These are phyloP conservation scores for Ptilodon capucinus DNA, from an alignment of 2,888 invertebrate species.

Conservation along the genomic window DNA sequence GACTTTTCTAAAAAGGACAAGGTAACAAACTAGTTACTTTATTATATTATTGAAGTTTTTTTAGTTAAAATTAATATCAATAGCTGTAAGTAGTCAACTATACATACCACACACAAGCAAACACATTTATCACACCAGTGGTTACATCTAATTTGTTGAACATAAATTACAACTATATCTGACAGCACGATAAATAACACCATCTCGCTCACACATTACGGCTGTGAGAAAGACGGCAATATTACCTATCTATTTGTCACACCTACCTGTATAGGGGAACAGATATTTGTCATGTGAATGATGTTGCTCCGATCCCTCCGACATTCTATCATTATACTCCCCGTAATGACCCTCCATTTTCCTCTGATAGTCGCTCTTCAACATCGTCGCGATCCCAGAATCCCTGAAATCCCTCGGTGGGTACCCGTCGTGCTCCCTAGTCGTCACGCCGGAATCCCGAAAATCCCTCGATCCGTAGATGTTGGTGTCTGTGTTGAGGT, in stretches of 20 bases:
- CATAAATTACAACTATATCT: no score
- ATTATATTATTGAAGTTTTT: no score
- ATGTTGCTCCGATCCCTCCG: slow-evolving; percentile 88
- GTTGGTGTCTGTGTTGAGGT: slow-evolving; percentile 61
- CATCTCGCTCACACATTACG: neutral
- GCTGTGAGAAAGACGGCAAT: no score
- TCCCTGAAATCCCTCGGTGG: slow-evolving; percentile 73
- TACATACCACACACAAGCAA: no score
- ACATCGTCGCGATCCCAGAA: slow-evolving; percentile 75
- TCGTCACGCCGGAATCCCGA: slow-evolving; percentile 60
- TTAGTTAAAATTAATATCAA: no score
- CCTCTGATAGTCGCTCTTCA: slow-evolving; percentile 80
- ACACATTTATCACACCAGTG: no score
- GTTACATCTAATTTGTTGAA: no score
- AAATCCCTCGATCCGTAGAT: slow-evolving; percentile 71
- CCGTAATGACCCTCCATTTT: slow-evolving; percentile 74
- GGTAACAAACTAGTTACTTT: no score
- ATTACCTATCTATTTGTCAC: neutral
- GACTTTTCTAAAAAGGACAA: no score
- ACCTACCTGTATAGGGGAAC: slow-evolving; percentile 90
- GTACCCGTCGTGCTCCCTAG: slow-evolving; percentile 70
- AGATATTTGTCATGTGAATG: slow-evolving; percentile 90
- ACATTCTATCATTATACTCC: slow-evolving; percentile 85
- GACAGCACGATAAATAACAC: neutral
- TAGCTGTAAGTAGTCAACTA: no score